Evolutionary conservation across 2,797 vertebrate species (phyloP), one percentile per base, ranked within the genome.

Genomic region (Benthosema pterotum): DNA sequence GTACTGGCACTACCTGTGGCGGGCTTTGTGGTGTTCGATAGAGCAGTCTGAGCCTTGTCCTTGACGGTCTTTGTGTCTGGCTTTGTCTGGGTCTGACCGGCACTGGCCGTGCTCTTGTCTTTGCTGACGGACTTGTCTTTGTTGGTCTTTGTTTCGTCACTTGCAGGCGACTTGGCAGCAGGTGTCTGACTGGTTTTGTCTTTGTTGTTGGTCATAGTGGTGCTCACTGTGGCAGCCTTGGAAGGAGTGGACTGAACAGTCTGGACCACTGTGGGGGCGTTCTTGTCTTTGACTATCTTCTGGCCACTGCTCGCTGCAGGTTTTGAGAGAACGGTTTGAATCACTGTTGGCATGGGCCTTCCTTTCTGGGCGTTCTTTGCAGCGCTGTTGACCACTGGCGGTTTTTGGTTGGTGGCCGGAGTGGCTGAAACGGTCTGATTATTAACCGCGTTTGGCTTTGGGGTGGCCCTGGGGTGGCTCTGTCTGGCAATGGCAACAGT

Each of bases 391-490:
- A 72, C 45, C 47, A 52, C 54, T 68, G 56, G 42, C 61, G 67
- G 67, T 63, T 78, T 88, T 67, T 72, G 83, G 57, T 80, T 82
- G 57, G 72, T 52, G 19, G 65, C 62, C 52, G 55, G 47, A 63
- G 72, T 64, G 46, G 79, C 63, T 67, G 68, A 67, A 82, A 67
- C 49, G 15, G 77, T 85, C 52, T 72, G 78, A 74, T 81, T 83
- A 74, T 81, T 83, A 54, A 75, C 75, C 58, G 77, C 70, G 75
- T 83, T 89, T 88, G 80, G 72, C 67, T 86, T 91, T 6, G 57
- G 65, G 71, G 83, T 75, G 67, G 80, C 45, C 13, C 66, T 80
- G 57, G 59, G 0, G n/a, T n/a, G n/a, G 52, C 52, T 76, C 69
- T 81, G 84, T 74, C 87, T 89, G 59, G 75, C 45, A 13, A 62